Evolutionary conservation across 2,797 vertebrate species (phyloP), one percentile per base, ranked within the genome.

Genomic region (Babyrousa celebensis): DNA sequence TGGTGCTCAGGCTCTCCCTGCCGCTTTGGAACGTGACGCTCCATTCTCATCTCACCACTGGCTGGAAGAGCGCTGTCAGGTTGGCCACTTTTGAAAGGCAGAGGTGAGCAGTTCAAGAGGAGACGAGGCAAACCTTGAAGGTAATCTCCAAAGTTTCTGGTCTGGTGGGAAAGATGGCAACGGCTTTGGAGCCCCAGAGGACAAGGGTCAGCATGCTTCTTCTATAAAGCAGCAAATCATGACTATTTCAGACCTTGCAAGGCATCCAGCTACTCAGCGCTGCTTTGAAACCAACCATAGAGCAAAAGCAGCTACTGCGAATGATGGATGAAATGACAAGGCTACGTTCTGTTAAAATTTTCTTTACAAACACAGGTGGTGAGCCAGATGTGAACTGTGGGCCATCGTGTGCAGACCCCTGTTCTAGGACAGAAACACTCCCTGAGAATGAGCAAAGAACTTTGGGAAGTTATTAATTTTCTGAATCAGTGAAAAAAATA

Each of bases 291-390:
- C 60, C 43, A 54, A 21, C 16, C 54, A 4, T 3, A 48, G 17
- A 5, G 14, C 3, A 36, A 62, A 63, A 82, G 40, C 87, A 82
- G 27, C 23, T 23, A 48, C 0, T 14, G 32, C 43, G 14, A 36
- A 14, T 1, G 40, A 0, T 68, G 40, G 54, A 68, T 15, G 21
- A 9, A 36, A 75, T 23, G 20, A 43, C 1, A 0, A 12, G 18
- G 40, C 29, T 54, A 3, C 84, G 58, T 71, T 48, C 62, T 54
- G 78, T 48, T 96, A 84, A 86, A 95, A 54, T 70, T 89, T 92
- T 87, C 92, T n/a, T 70, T 70, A 79, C 32, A 84, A 93, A 87
- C 86, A 11, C 17, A 68, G 56, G 27, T 27, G 18, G 40, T 0
- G 0, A 20, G n/a, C 48, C 14, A 12, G 32, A 32, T n/a, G 32